These are phyloP conservation scores for Rotaria sp. DNA, from an alignment of 2,888 invertebrate species.

Conservation along the genomic window DNA sequence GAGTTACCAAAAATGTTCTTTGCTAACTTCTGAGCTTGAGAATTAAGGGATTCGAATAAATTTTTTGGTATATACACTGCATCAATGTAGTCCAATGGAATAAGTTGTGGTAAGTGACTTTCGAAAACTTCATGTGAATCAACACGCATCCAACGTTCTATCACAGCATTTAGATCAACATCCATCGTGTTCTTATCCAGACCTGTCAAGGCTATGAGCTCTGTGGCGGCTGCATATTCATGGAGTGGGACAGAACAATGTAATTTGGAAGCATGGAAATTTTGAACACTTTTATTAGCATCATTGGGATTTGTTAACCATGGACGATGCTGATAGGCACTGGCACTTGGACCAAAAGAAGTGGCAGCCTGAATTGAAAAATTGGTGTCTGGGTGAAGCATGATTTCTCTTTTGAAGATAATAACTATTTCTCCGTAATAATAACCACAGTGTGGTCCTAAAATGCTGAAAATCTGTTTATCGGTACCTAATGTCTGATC, in stretches of 20 bases:
- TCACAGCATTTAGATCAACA: not conserved
- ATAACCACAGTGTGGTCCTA: not conserved
- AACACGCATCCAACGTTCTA: not conserved
- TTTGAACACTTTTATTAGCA: not conserved
- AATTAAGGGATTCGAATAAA: not conserved
- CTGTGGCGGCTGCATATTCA: not conserved
- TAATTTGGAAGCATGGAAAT: not conserved
- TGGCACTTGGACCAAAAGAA: not conserved
- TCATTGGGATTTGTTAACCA: not conserved
- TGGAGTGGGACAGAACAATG: not conserved
- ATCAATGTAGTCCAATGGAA: not conserved
- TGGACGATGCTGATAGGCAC: not conserved
- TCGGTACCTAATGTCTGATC: not conserved
- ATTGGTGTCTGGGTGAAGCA: conserved; percentile 8
- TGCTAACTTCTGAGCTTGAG: not conserved
- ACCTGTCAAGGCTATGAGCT: not conserved
- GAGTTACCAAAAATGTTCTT: not conserved
- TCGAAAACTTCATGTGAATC: not conserved
- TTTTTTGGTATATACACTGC: not conserved
- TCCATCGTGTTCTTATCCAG: not conserved
- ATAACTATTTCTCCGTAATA: conserved; percentile 18
- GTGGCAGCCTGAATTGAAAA: not conserved
- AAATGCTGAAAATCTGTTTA: not conserved
- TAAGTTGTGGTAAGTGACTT: not conserved
- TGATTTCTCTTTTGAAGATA: not conserved